These are phyloP conservation scores for Trematocara macrostoma DNA, from an alignment of 2,113 vertebrate genomes.

Conservation along the genomic window DNA sequence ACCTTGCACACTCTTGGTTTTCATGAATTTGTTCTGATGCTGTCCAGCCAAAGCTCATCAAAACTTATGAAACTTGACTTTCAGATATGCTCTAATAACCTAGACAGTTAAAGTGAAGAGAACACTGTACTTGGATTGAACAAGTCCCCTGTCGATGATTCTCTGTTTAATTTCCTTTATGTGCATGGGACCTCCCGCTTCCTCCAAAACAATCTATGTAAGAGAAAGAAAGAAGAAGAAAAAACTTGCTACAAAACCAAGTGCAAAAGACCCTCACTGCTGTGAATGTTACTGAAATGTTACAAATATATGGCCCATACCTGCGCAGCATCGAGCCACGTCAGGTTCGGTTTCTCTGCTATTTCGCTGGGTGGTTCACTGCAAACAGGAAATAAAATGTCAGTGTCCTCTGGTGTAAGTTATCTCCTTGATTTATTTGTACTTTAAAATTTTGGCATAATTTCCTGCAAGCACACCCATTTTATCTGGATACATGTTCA, in stretches of 20 bases:
- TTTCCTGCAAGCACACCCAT: background rate
- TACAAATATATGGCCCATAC: conserved; percentile 23
- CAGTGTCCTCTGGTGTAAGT: background rate
- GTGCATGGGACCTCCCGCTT: conserved; percentile 78
- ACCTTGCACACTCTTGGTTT: background rate
- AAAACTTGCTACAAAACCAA: background rate
- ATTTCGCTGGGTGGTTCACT: conserved; percentile 73
- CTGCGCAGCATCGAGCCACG: conserved; percentile 81
- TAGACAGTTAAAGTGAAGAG: background rate
- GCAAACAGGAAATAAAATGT: background rate
- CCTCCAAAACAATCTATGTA: conserved; percentile 75
- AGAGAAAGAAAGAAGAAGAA: background rate
- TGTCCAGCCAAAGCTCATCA: background rate
- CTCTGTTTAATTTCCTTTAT: conserved; percentile 81
- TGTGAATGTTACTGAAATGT: background rate
- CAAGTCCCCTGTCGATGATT: conserved; percentile 76
- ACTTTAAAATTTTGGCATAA: background rate
- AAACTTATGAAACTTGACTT: background rate
- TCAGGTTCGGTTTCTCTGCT: conserved; percentile 77
- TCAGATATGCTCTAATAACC: background rate
- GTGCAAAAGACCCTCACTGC: background rate
- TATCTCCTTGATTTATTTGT: background rate
- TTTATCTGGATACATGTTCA: background rate
- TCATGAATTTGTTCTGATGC: background rate
- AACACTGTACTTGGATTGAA: conserved; percentile 75